Evolutionary conservation across 35 echinoderm and acorn worm genomes (phyloP).

Genomic region (Holothuria glaberrima): DNA sequence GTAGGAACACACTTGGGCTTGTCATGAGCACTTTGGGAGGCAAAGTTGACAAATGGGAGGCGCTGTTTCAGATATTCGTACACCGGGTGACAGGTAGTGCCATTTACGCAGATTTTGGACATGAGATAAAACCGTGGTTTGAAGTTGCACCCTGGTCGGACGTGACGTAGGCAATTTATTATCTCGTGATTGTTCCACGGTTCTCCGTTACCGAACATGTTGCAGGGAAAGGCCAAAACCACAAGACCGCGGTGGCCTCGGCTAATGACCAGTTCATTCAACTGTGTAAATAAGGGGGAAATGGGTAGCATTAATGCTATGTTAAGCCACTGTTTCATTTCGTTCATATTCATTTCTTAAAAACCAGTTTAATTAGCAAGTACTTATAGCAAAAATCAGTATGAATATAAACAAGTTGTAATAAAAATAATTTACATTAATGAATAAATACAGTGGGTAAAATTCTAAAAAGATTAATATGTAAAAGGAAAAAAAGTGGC

Average conservation of each 20-base stretch:
- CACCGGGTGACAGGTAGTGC: constrained; percentile 52
- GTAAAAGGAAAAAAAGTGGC: too few species aligned
- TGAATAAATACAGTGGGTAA: too few species aligned
- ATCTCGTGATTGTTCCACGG: constrained; percentile 72
- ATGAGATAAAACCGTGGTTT: constrained; percentile 71
- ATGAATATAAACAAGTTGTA: too few species aligned
- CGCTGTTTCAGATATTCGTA: constrained; percentile 77
- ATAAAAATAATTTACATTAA: too few species aligned
- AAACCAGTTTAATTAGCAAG: too few species aligned
- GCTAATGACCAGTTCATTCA: constrained; percentile 56
- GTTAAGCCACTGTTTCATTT: too few species aligned
- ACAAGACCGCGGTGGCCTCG: constrained; percentile 52
- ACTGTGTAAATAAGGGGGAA: constrained; percentile 11
- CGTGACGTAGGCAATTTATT: constrained; percentile 55
- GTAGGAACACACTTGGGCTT: not conserved
- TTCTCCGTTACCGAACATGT: constrained; percentile 59
- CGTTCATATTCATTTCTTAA: too few species aligned
- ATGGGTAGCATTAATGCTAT: not conserved
- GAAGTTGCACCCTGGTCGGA: constrained; percentile 71
- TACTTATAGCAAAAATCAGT: too few species aligned
- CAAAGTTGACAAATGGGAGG: constrained; percentile 16
- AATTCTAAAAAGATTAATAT: too few species aligned
- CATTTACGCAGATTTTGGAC: constrained; percentile 63
- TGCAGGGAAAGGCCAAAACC: constrained; percentile 74
- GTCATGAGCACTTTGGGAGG: constrained; percentile 28